Percentiles rank a stretch among this genome's conserved stretches.
These are phyloP conservation scores for Ptyas mucosa DNA, from an alignment of 2,113 vertebrate species.

Conservation along the genomic window DNA sequence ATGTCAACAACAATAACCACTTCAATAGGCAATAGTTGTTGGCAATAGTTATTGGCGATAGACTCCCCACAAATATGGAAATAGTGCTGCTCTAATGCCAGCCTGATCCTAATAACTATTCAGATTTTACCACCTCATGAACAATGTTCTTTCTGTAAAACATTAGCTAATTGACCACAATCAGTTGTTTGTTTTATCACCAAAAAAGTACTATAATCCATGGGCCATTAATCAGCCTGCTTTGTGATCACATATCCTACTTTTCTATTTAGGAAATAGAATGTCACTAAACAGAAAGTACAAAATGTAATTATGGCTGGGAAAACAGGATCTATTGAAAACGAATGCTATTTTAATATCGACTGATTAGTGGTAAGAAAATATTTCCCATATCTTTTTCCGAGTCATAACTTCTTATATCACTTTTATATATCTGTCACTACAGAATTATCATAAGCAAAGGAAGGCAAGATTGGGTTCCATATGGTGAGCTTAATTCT, in stretches of 20 bases:
- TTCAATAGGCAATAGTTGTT: neutral
- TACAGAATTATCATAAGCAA: neutral
- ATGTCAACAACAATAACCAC: neutral
- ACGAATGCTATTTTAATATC: neutral
- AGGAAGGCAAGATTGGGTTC: neutral
- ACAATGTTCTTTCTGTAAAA: neutral
- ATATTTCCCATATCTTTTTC: neutral
- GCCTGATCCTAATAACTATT: neutral
- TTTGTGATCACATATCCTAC: neutral
- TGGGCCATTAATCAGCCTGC: neutral
- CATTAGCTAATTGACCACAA: neutral
- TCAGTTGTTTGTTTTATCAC: neutral
- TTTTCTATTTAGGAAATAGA: constrained; percentile 7
- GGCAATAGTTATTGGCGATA: neutral
- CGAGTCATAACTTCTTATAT: neutral
- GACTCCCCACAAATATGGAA: neutral
- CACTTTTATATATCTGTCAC: neutral
- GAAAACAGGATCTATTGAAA: neutral
- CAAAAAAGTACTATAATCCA: neutral
- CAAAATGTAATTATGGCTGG: neutral
- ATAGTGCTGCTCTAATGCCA: neutral
- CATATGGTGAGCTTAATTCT: neutral
- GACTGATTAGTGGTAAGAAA: neutral
- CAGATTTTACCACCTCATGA: neutral
- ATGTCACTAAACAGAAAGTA: neutral